A percentile compares a stretch with the other conserved stretches of the same genome.
Evolutionary conservation across 1,140 invertebrate species (phyloP).

Genomic region (Drosophila nasuta): DNA sequence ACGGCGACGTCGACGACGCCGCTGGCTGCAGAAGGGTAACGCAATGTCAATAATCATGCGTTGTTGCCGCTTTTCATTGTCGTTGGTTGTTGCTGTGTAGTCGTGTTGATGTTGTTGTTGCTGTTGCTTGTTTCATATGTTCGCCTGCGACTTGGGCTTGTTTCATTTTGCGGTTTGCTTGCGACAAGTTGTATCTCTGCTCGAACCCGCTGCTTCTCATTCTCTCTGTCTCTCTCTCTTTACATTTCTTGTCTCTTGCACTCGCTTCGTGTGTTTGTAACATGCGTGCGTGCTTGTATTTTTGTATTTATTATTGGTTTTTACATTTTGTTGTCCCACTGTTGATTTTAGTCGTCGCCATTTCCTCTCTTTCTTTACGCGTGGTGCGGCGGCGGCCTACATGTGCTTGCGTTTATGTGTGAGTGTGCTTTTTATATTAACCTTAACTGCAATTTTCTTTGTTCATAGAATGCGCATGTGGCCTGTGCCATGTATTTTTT

Average conservation of each 20-base stretch:
- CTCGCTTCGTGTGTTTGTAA: slow-evolving; percentile 45
- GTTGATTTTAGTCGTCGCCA: slow-evolving; percentile 56
- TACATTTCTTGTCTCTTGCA: neutral
- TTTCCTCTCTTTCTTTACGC: slow-evolving; percentile 22
- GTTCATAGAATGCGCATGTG: slow-evolving; percentile 27
- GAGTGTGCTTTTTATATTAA: slow-evolving; percentile 23
- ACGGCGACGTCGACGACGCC: neutral
- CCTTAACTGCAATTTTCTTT: slow-evolving; percentile 55
- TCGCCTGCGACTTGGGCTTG: slow-evolving; percentile 56
- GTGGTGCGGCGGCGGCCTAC: neutral
- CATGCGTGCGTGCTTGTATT: slow-evolving; percentile 51
- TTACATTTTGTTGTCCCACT: slow-evolving; percentile 72
- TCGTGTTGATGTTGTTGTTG: slow-evolving; percentile 30
- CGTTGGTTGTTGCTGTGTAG: slow-evolving; percentile 40
- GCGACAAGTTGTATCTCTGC: slow-evolving; percentile 65
- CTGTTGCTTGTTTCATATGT: slow-evolving; percentile 62
- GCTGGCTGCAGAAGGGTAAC: slow-evolving; percentile 60
- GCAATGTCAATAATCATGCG: slow-evolving; percentile 83
- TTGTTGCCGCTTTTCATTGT: slow-evolving; percentile 76
- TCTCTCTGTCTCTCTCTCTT: slow-evolving; percentile 24
- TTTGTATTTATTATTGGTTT: slow-evolving; percentile 61
- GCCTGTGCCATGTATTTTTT: slow-evolving; percentile 29
- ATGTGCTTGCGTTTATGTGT: slow-evolving; percentile 1
- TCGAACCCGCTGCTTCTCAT: slow-evolving; percentile 11
- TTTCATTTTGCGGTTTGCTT: slow-evolving; percentile 76